Base-by-base conservation (phyloP, 2,113 vertebrate species). In the Pleuronectes platessa region DNA sequence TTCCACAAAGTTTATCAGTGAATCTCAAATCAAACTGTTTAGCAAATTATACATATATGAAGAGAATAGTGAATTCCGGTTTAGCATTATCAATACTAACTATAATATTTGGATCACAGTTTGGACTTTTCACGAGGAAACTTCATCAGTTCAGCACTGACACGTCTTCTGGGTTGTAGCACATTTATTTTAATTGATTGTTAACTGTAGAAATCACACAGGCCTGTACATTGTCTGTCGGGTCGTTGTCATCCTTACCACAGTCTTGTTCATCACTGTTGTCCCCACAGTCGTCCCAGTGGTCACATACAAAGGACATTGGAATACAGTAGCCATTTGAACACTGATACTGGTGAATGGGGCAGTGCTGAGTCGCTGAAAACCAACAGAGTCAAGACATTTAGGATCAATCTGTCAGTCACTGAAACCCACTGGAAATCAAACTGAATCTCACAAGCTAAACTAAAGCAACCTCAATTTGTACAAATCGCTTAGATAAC, bases 211-310 rank as follows among this genome's bases (percentile, higher is more conserved):
- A 15, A 15, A 47, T 14, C 11, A 47, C 15, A 47, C 13, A 15
- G 45, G 45, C 35, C 35, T 35, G 35, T 35, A 35, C 37, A 40
- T 40, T 40, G 20, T 53, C 49, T n/a, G 17, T n/a, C 10, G 51
- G 5, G 51, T 53, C 20, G 10, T 17, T 51, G 17, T 74, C 8
- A 13, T 40, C 42, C 88, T 88, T 80, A 94, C 93, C 88, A 74
- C 93, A 94, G 88, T 40, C 86, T 56, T 91, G 69, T 68, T 94
- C 94, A 71, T 94, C 94, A 20, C 93, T 94, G 76, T 76, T 69
- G 79, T 94, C 94, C 27, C 92, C 94, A 61, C 94, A 94, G 85
- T 94, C 93, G 18, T 94, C 73, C 83, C 82, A 92, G 89, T 94
- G 93, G 86, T 94, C 93, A 42, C 94, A 94, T 53, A 93, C 77